A percentile compares a stretch with the other conserved stretches of the same genome.
Evolutionary conservation across 2,888 invertebrate genomes (phyloP).

Genomic region (Drosophila antonietae): DNA sequence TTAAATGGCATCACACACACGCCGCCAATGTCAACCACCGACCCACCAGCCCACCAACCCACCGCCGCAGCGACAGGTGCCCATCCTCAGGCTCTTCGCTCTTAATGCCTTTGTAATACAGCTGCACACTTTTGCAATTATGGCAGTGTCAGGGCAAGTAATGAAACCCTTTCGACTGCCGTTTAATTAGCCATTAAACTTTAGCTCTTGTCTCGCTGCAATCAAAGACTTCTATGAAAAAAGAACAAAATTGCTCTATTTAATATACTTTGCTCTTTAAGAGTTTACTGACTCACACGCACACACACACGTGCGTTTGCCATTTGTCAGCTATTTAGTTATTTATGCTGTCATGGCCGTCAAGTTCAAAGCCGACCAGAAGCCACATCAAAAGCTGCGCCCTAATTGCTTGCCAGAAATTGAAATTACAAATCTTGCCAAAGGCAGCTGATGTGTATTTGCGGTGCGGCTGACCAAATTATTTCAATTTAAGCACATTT

Average conservation of each 20-base stretch:
- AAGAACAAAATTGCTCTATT: too few relatives aligned
- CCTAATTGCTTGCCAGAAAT: constrained; percentile 64
- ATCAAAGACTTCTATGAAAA: neutral
- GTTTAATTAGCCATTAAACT: constrained; percentile 57
- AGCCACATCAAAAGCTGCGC: constrained; percentile 68
- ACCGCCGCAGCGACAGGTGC: neutral
- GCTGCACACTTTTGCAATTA: constrained; percentile 30
- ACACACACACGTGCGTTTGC: constrained; percentile 11
- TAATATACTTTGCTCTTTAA: constrained; percentile 35
- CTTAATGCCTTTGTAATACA: constrained; percentile 51
- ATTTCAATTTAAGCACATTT: constrained; percentile 25
- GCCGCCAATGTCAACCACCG: neutral
- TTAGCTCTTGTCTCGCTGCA: constrained; percentile 6
- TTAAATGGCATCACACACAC: constrained; percentile 17
- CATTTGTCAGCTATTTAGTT: constrained; percentile 41
- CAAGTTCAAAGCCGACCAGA: constrained; percentile 50
- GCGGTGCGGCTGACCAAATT: constrained; percentile 31
- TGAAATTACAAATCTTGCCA: constrained; percentile 49
- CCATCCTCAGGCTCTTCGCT: neutral
- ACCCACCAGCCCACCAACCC: neutral
- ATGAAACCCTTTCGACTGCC: constrained; percentile 30
- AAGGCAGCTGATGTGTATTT: constrained; percentile 21
- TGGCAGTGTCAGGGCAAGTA: constrained; percentile 12
- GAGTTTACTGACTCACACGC: constrained; percentile 9
- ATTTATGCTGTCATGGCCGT: constrained; percentile 38